phyloP scores from a whole-genome alignment of 30 jellyfish, hydroid and myxozoan species.

The Aurelia coerulea region DNA sequence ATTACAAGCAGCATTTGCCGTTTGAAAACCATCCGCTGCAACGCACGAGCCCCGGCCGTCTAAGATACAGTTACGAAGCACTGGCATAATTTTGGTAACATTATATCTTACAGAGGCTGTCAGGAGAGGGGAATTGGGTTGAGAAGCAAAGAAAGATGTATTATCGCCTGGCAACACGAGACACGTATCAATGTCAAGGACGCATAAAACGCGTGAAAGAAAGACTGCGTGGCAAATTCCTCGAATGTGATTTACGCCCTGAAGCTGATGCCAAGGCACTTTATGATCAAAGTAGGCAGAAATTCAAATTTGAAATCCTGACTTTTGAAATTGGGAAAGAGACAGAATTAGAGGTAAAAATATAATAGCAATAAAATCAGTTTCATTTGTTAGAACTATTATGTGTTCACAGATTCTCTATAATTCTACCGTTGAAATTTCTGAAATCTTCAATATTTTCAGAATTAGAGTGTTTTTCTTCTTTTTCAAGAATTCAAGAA shows the following conservation, averaged over 20 bases:
- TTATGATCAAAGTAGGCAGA: conserved; percentile 26
- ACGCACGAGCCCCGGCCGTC: no score
- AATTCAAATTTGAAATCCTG: not conserved
- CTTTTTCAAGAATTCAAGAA: no score
- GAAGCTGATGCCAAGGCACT: conserved; percentile 8
- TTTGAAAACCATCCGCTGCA: no score
- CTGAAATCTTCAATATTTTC: no score
- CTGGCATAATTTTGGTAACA: no score
- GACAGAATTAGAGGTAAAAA: not conserved
- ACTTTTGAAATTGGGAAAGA: not conserved
- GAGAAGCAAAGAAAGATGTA: conserved; percentile 22
- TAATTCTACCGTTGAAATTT: no score
- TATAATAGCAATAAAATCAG: no score
- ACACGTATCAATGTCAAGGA: conserved; percentile 40
- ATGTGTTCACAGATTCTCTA: no score
- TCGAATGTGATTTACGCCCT: conserved; percentile 19
- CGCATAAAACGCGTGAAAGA: conserved; percentile 46
- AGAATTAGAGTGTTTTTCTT: no score
- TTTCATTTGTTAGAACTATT: no score
- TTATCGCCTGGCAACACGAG: conserved; percentile 22
- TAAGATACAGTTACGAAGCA: no score
- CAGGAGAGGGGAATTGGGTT: conserved; percentile 13
- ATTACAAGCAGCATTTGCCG: no score
- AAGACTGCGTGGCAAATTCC: conserved; percentile 32
- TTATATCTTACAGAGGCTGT: not conserved